Percentiles rank a stretch among this genome's conserved stretches.
phyloP scores from a whole-genome alignment of 2,113 vertebrate species.

The Protobothrops mucrosquamatus region DNA sequence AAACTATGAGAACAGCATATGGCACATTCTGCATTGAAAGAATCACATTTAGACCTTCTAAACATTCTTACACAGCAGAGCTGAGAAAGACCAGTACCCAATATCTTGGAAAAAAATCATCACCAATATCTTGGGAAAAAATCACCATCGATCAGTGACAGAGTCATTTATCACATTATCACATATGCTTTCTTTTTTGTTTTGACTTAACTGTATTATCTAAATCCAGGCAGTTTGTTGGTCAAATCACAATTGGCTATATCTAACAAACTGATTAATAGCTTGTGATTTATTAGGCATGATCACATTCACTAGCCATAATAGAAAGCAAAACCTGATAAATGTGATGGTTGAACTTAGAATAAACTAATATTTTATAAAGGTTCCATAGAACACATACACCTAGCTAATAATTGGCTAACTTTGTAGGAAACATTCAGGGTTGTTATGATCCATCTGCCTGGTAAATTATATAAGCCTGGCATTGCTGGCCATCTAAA shows the following conservation, averaged over 20 bases:
- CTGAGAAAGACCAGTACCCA: neutral
- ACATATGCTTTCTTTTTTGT: neutral
- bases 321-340: neutral
- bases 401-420: neutral
- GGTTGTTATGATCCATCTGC: neutral
- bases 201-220: neutral
- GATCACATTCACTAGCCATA: neutral
- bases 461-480: neutral
- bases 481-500: neutral
- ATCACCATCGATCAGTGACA: neutral
- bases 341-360: neutral
- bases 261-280: neutral
- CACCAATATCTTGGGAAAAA: neutral
- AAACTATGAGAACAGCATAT: neutral
- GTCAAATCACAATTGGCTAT: neutral
- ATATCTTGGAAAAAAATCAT: neutral
- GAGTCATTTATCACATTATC: neutral
- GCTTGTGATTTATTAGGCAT: neutral
- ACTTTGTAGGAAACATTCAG: neutral
- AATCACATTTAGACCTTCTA: neutral
- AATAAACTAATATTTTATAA: neutral
- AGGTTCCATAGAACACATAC: neutral
- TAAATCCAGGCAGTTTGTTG: neutral
- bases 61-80: neutral
- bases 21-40: neutral